These are phyloP conservation scores for Tetraodon nigroviridis DNA, from an alignment of 2,113 vertebrate genomes.

Conservation along the genomic window DNA sequence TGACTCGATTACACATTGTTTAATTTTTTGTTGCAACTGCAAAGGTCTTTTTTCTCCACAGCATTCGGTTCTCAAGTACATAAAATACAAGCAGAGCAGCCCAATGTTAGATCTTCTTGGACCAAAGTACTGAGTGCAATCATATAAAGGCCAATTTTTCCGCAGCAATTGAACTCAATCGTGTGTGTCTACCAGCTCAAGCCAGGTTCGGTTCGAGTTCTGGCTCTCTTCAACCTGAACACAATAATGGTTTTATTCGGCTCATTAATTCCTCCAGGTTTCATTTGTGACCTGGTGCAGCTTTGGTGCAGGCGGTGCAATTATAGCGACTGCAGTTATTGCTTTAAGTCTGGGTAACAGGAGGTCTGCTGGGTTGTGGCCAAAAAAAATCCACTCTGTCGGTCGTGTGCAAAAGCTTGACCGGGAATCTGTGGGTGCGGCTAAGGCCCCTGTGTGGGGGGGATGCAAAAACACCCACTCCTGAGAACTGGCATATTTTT, in stretches of 20 bases:
- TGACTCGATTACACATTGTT: not conserved
- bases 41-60: not conserved
- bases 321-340: constrained; percentile 11
- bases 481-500: no score
- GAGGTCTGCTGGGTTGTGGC: not conserved
- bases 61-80: not conserved
- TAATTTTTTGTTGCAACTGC: not conserved
- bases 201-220: not conserved
- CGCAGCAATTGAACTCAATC: not conserved
- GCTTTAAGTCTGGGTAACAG: not conserved
- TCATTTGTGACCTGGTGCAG: constrained; percentile 11
- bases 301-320: constrained; percentile 1
- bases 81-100: not conserved
- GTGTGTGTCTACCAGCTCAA: not conserved
- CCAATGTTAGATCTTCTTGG: not conserved
- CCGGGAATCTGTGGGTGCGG: no score
- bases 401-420: not conserved
- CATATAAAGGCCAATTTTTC: not conserved
- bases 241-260: constrained; percentile 19
- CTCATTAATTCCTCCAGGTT: constrained; percentile 11
- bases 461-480: not conserved
- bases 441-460: not conserved
- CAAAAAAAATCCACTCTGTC: not conserved
- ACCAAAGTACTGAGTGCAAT: not conserved
- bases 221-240: constrained; percentile 4